These are phyloP conservation scores for Ganaspis sp. DNA, from an alignment of 1,140 invertebrate species.

Conservation along the genomic window DNA sequence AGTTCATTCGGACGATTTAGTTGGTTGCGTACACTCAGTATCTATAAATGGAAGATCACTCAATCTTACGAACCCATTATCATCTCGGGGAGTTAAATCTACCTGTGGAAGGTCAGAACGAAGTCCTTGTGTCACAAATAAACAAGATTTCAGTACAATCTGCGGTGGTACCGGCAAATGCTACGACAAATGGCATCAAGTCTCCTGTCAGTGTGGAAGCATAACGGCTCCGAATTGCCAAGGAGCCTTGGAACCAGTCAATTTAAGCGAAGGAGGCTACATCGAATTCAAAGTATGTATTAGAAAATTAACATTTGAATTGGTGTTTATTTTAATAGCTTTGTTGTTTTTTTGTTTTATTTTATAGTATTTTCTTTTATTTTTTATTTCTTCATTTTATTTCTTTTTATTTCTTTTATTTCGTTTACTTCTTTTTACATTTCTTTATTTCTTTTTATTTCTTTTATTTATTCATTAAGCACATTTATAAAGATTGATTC, in stretches of 20 bases:
- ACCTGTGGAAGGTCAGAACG: constrained; percentile 84
- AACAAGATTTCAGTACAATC: constrained; percentile 70
- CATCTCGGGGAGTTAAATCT: constrained; percentile 83
- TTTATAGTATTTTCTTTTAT: no score
- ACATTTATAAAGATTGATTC: no score
- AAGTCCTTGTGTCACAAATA: constrained; percentile 76
- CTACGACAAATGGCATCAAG: constrained; percentile 88
- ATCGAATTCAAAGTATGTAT: constrained; percentile 81
- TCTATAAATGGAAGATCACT: constrained; percentile 89
- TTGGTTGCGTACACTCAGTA: constrained; percentile 94
- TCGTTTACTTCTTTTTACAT: no score
- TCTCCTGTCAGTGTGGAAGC: constrained; percentile 82
- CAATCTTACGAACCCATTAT: constrained; percentile 86
- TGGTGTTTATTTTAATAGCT: no score
- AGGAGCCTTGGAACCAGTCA: constrained; percentile 86
- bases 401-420: no score
- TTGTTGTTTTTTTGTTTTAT: no score
- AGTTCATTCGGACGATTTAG: constrained; percentile 92
- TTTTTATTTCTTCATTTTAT: no score
- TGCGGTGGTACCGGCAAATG: constrained; percentile 85
- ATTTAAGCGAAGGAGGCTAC: constrained; percentile 85
- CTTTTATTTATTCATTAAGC: no score
- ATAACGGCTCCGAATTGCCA: constrained; percentile 88
- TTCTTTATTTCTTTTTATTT: no score
- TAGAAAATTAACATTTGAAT: not conserved